These are phyloP conservation scores for Helogale parvula DNA, from an alignment of 2,113 vertebrate genomes.

Conservation along the genomic window DNA sequence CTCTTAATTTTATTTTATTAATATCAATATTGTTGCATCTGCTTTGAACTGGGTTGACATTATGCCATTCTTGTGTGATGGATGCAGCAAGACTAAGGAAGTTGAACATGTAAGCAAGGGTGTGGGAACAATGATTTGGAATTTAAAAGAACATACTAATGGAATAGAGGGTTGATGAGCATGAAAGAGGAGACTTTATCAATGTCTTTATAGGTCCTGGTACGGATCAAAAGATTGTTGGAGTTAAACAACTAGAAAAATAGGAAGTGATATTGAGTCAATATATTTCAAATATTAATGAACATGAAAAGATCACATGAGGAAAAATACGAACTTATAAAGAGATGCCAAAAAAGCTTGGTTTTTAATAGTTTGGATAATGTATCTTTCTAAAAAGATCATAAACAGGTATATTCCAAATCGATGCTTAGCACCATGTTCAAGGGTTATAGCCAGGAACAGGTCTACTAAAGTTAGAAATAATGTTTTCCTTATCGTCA, in stretches of 20 bases:
- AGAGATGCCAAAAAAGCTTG: not conserved
- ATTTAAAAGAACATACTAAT: not conserved
- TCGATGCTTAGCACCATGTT: not conserved
- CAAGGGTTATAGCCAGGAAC: not conserved
- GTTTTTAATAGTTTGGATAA: not conserved
- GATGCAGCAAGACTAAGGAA: not conserved
- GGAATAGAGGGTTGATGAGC: not conserved
- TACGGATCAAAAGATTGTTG: not conserved
- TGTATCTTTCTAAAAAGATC: not conserved
- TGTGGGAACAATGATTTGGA: not conserved
- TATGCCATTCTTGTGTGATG: not conserved
- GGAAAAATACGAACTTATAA: not conserved
- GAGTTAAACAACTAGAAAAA: not conserved
- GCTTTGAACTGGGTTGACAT: not conserved
- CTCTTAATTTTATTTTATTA: not conserved
- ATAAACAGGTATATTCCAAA: not conserved
- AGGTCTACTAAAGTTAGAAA: not conserved
- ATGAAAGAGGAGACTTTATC: not conserved
- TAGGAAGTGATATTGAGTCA: not conserved
- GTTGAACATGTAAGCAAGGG: not conserved
- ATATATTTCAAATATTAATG: not conserved
- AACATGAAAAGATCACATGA: conserved; percentile 8
- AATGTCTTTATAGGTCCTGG: not conserved
- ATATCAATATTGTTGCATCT: not conserved
- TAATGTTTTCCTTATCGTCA: not conserved